Evolutionary conservation across 2,797 vertebrate genomes (phyloP), one percentile per base, ranked within the genome.

Genomic region (Melanotaenia parkinsoni): DNA sequence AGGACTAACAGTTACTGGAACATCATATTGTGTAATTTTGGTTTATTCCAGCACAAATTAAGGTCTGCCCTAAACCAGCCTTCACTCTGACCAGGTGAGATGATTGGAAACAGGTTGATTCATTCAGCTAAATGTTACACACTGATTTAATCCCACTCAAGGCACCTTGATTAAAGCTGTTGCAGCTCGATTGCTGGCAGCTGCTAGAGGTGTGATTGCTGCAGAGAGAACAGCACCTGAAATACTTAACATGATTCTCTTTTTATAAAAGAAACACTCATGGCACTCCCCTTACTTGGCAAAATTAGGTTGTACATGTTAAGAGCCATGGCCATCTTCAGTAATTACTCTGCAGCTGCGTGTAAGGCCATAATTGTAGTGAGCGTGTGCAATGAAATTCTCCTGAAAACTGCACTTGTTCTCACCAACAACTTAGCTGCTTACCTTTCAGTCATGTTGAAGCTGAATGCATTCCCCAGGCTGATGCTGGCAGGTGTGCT

Each of bases 371-470:
- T 76, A 0, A 1, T 77, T 20, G 74, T 78, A 56, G 4, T 83
- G 1, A 81, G 70, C 26, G 56, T 72, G n/a, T 85, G 80, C 74
- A 86, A 50, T 30, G 85, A 86, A 57, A 58, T 79, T 57, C 16
- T 89, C 1, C 82, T 92, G 65, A 79, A 72, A 32, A 12, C 51
- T 2, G 85, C 86, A 0, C 76, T 91, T 0, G 70, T 75, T n/a
- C 43, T 92, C 68, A 84, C 76, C 56, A 68, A 79, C 38, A 47
- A 45, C 22, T 13, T 88, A 0, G 61, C 70, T 0, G 18, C 72
- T 11, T 86, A 77, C 56, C 79, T 93, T 2, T 80, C 86, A 1
- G 13, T 75, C 54, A 45, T 86, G 81, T 71, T 91, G 64, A 79
- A 66, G 73, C 54, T 92, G 58, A 93, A 91, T 0, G 5, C 12